Conservation (phyloP, 2,113 vertebrate species). For the Rhineura floridana region DNA sequence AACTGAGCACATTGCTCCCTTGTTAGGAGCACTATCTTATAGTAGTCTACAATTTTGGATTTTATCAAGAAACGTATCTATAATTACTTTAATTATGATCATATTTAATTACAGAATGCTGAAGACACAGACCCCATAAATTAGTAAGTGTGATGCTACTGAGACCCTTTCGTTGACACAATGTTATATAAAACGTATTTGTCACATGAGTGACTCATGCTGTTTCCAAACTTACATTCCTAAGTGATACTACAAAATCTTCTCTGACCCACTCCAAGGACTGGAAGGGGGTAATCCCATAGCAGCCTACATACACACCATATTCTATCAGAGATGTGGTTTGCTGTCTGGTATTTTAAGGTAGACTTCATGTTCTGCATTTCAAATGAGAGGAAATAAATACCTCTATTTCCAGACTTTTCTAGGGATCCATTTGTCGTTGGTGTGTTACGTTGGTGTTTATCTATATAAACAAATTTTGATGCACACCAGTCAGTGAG, state of each 20-base stretch:
- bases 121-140: not conserved
- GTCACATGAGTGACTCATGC: not conserved
- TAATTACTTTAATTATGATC: constrained; percentile 1
- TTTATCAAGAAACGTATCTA: not conserved
- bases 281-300: not conserved
- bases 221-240: not conserved
- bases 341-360: not conserved
- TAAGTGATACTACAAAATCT: not conserved
- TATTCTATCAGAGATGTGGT: not conserved
- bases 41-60: not conserved
- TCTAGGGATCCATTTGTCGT: too few species aligned
- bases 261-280: not conserved
- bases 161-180: not conserved
- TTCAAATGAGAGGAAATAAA: not conserved
- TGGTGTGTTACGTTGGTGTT: not conserved
- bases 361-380: not conserved
- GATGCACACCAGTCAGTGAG: not conserved
- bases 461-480: not conserved
- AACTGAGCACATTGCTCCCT: not conserved
- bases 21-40: not conserved
- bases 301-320: not conserved
- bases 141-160: not conserved
- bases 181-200: not conserved
- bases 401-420: too few species aligned
- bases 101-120: not conserved